These are phyloP conservation scores for Saccostrea cuccullata DNA, from an alignment of 1,140 invertebrate genomes.

Conservation along the genomic window DNA sequence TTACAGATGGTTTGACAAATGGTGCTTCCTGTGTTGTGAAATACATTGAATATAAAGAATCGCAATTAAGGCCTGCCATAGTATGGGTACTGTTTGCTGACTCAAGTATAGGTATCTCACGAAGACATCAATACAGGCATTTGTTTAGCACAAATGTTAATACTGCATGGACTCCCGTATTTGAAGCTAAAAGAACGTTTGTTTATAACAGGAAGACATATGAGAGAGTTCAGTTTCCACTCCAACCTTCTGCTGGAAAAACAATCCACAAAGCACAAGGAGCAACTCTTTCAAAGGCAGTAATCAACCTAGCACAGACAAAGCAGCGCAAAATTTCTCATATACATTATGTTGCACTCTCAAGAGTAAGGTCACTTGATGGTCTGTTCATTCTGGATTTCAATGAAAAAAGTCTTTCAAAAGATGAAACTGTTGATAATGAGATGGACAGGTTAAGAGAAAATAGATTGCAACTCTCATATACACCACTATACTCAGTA, in stretches of 20 bases:
- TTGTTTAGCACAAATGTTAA: constrained; percentile 6
- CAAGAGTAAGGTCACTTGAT: constrained; percentile 37
- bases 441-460: constrained; percentile 46
- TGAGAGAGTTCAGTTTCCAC: constrained; percentile 50
- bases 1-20: too few species aligned
- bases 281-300: constrained; percentile 37
- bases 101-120: constrained; percentile 14
- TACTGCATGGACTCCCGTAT: constrained; percentile 43
- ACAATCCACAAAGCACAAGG: constrained; percentile 51
- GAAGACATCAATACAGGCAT: constrained; percentile 43
- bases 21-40: constrained; percentile 33
- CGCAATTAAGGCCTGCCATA: constrained; percentile 41
- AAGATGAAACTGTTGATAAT: constrained; percentile 32
- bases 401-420: constrained; percentile 21
- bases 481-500: constrained; percentile 27
- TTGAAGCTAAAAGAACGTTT: constrained; percentile 46
- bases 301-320: constrained; percentile 38
- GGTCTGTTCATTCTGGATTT: constrained; percentile 43
- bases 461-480: constrained; percentile 22
- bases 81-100: constrained; percentile 53
- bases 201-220: constrained; percentile 24
- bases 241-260: constrained; percentile 45
- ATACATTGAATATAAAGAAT: constrained; percentile 49
- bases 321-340: constrained; percentile 41
- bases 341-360: constrained; percentile 50